Evolutionary conservation across 2,888 invertebrate genomes (phyloP), one percentile per base, ranked within the genome.

Genomic region (Athetis lepigone): DNA sequence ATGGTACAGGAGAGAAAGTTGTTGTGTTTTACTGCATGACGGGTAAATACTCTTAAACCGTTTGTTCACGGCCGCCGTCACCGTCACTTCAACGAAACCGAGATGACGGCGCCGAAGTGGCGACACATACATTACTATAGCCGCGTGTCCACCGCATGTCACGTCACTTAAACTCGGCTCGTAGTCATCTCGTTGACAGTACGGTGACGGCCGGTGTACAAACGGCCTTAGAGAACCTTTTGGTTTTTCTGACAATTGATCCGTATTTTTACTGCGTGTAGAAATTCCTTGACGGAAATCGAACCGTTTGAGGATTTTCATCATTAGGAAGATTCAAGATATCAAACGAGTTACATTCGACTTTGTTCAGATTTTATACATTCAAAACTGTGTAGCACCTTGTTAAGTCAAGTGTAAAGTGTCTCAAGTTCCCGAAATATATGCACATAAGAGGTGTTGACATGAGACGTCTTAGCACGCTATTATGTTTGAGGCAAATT

Each of bases 391-490:
- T 9, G 4, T 23, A 50, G 39, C 25, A 33, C 19, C 29, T 37
- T 40, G 55, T 27, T 37, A 39, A 52, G 42, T 43, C 16, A 39
- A 58, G 37, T 57, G 49, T 45, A 29, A 62, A 57, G 8, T 50
- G 45, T 25, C 45, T 16, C 13, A 39, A 45, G 25, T 47, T 50
- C n/a, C 39, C 46, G 16, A 66, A 61, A 60, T 65, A 58, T 55
- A 58, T 63, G 70, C 76, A 47, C 23, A 19, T 70, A 75, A 36
- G 36, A 63, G 50, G 55, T 75, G 54, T 75, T 63, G 76, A 58
- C 57, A 29, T 29, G 51, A 59, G 54, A 60, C 47, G 52, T 54
- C 50, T 47, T 59, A 36, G 47, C 52, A 55, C 49, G 25, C 36
- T 68, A 61, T 56, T 62, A 75, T 50, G 40, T 54, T n/a, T 50